Evolutionary conservation across 2,113 vertebrate genomes (phyloP).

Genomic region (Oryctolagus cuniculus): DNA sequence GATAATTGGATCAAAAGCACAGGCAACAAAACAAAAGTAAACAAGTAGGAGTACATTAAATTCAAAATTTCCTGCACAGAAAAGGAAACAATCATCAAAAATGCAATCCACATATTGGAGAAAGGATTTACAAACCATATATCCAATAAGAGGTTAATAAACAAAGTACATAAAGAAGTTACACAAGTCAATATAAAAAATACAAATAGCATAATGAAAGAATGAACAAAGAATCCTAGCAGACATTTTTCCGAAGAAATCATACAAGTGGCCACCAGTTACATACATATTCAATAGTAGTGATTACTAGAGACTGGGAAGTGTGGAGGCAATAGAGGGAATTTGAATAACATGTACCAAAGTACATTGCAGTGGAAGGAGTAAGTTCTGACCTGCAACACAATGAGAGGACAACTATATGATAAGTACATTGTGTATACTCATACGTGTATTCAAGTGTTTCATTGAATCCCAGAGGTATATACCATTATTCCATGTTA

Average conservation of each 20-base stretch:
- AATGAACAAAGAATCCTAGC: neutral
- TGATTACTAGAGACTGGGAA: neutral
- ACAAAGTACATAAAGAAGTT: neutral
- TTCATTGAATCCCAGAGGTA: too few species aligned
- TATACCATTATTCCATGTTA: too few species aligned
- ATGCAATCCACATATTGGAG: neutral
- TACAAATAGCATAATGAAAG: neutral
- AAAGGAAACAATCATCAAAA: neutral
- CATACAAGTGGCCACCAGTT: neutral
- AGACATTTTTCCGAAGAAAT: neutral
- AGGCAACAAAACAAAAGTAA: neutral
- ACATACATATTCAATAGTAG: neutral
- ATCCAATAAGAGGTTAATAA: neutral
- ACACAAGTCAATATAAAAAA: neutral
- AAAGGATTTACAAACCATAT: neutral
- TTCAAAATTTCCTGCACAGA: neutral
- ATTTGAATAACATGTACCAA: too few species aligned
- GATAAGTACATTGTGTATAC: too few species aligned
- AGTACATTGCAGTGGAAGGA: too few species aligned
- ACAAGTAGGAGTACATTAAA: neutral
- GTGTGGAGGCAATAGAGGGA: too few species aligned
- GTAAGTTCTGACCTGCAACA: too few species aligned
- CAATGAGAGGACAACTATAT: too few species aligned
- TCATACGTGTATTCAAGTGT: too few species aligned
- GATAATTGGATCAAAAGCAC: neutral